phyloP scores from a whole-genome alignment of 53 echinoderm and acorn worm species.

The Mesocentrotus franciscanus region DNA sequence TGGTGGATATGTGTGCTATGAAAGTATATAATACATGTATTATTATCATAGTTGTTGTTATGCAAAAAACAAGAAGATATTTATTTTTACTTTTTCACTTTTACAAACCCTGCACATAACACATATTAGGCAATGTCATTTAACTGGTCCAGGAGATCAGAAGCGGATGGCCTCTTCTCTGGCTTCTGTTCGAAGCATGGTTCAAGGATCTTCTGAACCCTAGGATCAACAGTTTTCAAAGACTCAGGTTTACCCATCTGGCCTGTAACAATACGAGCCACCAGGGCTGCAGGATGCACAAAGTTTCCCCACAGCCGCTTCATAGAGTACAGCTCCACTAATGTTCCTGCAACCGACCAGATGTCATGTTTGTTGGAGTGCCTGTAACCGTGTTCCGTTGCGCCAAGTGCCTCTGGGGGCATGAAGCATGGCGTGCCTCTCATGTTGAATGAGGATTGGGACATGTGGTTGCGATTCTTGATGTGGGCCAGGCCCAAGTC shows the following conservation, averaged over 20 bases:
- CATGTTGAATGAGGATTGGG: conserved; percentile 41
- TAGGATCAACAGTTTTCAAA: neutral
- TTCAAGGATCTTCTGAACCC: neutral
- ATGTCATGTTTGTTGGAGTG: conserved; percentile 54
- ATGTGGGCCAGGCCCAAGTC: conserved; percentile 62
- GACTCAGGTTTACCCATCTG: neutral
- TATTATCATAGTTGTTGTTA: too few species aligned
- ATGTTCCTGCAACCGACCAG: conserved; percentile 58
- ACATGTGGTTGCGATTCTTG: conserved; percentile 63
- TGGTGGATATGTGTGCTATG: too few species aligned
- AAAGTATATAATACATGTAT: too few species aligned
- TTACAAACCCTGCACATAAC: too few species aligned
- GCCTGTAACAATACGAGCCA: conserved; percentile 15
- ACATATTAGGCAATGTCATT: neutral
- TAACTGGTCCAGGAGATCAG: conserved; percentile 33
- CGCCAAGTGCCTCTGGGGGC: conserved; percentile 36
- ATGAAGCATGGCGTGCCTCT: conserved; percentile 54
- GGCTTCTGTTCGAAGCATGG: conserved; percentile 52
- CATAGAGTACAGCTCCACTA: conserved; percentile 36
- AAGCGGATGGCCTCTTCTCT: conserved; percentile 43
- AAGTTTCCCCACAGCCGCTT: conserved; percentile 51
- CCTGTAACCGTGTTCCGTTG: neutral
- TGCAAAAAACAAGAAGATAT: too few species aligned
- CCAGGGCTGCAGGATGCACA: neutral
- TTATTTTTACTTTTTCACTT: too few species aligned